Base-by-base conservation (phyloP, 2,113 vertebrate genomes). In the Ceyx melanurus region DNA sequence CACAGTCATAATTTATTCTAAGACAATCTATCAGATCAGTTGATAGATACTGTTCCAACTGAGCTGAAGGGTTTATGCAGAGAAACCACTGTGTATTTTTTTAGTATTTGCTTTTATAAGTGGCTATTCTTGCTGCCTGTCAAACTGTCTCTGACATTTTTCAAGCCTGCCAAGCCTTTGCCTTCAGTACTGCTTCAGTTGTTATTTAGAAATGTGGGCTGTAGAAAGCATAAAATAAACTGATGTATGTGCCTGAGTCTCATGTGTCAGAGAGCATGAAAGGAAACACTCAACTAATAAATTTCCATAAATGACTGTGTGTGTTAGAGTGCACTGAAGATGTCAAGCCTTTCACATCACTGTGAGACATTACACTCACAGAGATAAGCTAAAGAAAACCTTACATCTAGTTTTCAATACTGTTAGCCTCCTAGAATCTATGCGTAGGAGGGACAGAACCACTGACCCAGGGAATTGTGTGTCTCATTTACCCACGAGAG, bases 201-300 rank as follows among this genome's bases (percentile, higher is more conserved):
- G 51, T 87, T 91, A 70, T 82, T 83, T 85, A 75, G 78, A 93
- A 92, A 19, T 37, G 40, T 56, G 56, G 81, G 26, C 67, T 89
- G 50, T 18, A 53, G 78, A 62, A 71, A 91, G 10, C 23, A 74
- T 33, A 79, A 90, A 93, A 79, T 66, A 84, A 92, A 62, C 29
- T 58, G 54, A 70, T 13, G 0, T 40, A 33, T n/a, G 33, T 70
- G 58, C 29, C 10, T 7, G 67, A 68, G 37, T 25, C 37, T 84
- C 28, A 33, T 6, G 18, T 82, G 68, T 33, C 60, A 82, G 66
- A 70, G 51, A 26, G 25, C 75, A 62, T 31, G 82, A 84, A 56
- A 91, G 42, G 54, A 89, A 96, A 89, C 33, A 78, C 28, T 62
- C 53, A 60, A 4, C 35, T 70, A 77, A 80, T 26, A 80, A 6